Evolutionary conservation across 1,140 invertebrate genomes (phyloP).

Genomic region (Drosophila sp.): DNA sequence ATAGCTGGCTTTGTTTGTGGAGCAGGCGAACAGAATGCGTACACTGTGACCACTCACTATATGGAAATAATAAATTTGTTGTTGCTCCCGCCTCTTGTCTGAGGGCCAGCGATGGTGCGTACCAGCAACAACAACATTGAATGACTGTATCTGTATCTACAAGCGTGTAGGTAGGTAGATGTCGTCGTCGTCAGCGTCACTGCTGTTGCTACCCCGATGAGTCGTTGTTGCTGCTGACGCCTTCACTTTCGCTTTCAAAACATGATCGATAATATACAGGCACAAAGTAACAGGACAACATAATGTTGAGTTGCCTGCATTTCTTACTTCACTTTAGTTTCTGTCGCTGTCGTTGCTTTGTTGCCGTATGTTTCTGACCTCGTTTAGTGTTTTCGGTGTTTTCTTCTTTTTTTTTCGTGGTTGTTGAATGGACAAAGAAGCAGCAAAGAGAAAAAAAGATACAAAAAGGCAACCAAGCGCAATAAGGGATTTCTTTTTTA

Average conservation of each 20-base stretch:
- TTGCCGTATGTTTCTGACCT: constrained; percentile 25
- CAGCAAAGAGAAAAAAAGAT: constrained; percentile 15
- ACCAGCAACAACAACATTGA: background rate
- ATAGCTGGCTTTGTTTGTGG: constrained; percentile 72
- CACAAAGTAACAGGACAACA: constrained; percentile 67
- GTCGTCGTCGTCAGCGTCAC: background rate
- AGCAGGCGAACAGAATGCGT: constrained; percentile 58
- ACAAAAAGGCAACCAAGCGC: constrained; percentile 10
- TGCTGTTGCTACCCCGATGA: background rate
- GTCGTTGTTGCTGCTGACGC: constrained; percentile 13
- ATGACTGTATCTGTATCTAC: constrained; percentile 27
- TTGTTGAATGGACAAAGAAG: constrained; percentile 31
- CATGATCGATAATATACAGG: constrained; percentile 77
- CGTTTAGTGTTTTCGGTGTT: constrained; percentile 30
- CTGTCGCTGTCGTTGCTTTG: constrained; percentile 60
- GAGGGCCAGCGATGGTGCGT: constrained; percentile 15
- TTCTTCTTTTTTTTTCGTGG: constrained; percentile 28
- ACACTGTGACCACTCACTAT: background rate
- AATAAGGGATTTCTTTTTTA: constrained; percentile 15
- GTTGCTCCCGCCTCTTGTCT: background rate
- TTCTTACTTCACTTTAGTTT: constrained; percentile 39
- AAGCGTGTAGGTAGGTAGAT: constrained; percentile 23
- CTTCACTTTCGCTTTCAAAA: constrained; percentile 73
- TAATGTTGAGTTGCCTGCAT: constrained; percentile 32
- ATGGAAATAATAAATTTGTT: constrained; percentile 1